Percentiles rank a stretch among this genome's conserved stretches.
Conservation (phyloP, 2,113 vertebrate genomes). For the Helogale parvula region DNA sequence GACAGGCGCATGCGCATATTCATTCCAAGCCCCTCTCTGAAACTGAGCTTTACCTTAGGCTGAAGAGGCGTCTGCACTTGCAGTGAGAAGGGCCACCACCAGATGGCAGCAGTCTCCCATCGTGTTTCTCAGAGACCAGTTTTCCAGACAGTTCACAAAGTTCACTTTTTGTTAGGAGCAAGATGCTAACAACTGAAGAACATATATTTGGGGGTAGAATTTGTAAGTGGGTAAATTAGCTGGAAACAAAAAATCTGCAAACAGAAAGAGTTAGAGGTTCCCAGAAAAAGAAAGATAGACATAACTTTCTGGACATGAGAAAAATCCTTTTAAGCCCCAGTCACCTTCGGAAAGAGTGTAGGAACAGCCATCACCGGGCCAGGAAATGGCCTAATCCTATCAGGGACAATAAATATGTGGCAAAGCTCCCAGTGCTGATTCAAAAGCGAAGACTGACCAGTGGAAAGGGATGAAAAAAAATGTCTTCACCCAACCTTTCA, state of each 20-base stretch:
- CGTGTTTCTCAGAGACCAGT: rapidly evolving
- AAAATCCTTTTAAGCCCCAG: background rate
- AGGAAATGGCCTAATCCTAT: background rate
- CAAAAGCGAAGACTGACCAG: background rate
- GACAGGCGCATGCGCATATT: rapidly evolving
- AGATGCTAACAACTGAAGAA: background rate
- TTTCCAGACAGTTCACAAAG: rapidly evolving
- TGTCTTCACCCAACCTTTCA: background rate
- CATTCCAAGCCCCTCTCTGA: background rate
- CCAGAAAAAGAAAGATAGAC: background rate
- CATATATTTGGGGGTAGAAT: background rate
- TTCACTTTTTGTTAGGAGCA: background rate
- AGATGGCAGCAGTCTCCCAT: background rate
- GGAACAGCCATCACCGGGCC: background rate
- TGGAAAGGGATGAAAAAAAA: background rate
- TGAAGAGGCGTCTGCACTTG: rapidly evolving
- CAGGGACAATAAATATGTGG: background rate
- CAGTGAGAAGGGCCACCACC: background rate
- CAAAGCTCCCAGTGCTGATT: background rate
- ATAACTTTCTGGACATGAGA: background rate
- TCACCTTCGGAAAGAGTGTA: background rate
- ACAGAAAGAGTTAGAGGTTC: background rate
- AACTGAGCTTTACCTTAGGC: background rate
- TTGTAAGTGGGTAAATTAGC: background rate
- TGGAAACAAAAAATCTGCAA: background rate